Conservation (phyloP, 2,888 invertebrate genomes). For the Periphyllus acericola region DNA sequence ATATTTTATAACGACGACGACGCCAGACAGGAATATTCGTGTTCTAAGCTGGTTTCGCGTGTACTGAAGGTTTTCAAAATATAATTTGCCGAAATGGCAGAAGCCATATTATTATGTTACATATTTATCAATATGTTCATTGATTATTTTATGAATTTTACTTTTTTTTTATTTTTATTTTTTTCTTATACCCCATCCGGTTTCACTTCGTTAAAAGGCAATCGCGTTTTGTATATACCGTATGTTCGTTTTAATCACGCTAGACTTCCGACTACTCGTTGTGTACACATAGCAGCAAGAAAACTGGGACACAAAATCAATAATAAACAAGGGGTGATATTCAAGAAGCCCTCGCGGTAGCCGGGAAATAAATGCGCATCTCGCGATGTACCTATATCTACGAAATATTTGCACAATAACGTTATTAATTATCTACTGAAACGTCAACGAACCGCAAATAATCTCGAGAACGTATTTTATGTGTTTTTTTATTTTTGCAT, state of each 20-base stretch:
- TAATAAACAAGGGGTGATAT: constrained; percentile 44
- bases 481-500: neutral
- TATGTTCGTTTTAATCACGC: neutral
- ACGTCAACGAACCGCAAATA: neutral
- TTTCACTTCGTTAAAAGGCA: neutral
- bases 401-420: neutral
- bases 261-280: neutral
- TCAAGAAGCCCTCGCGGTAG: neutral
- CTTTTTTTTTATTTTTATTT: neutral
- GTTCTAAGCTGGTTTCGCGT: too few relatives aligned
- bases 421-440: neutral
- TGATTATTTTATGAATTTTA: neutral
- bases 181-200: neutral
- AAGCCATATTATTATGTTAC: neutral
- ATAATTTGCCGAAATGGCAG: too few relatives aligned
- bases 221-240: neutral
- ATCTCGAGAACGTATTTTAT: too few relatives aligned
- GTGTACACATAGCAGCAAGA: neutral
- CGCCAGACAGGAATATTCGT: too few relatives aligned
- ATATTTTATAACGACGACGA: too few relatives aligned
- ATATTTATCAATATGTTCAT: neutral
- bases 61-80: neutral
- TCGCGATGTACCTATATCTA: neutral
- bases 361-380: neutral
- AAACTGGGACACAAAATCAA: constrained; percentile 50